Evolutionary conservation across 2,888 invertebrate species (phyloP).

Genomic region (Scaptomyza polygonia): DNA sequence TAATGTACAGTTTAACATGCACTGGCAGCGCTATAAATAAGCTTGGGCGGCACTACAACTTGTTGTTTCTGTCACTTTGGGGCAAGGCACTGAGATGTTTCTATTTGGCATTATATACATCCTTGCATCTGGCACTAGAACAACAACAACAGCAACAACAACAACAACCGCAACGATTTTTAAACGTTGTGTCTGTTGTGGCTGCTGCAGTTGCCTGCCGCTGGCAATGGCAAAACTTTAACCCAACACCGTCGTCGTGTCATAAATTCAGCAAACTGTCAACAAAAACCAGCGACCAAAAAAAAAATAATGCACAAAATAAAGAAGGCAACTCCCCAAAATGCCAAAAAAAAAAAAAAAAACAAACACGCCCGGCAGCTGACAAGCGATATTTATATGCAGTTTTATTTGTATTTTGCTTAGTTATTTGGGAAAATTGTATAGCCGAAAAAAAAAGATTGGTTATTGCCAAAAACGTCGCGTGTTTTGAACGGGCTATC

Average conservation of each 20-base stretch:
- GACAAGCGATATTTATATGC: conserved; percentile 64
- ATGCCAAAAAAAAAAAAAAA: too few species aligned
- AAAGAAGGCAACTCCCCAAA: conserved; percentile 23
- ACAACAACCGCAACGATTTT: conserved; percentile 23
- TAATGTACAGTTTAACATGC: conserved; percentile 39
- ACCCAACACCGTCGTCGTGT: conserved; percentile 60
- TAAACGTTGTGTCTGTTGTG: conserved; percentile 17
- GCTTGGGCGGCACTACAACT: conserved; percentile 33
- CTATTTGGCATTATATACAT: conserved; percentile 61
- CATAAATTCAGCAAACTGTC: conserved; percentile 75
- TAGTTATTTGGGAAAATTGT: conserved; percentile 44
- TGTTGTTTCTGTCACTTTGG: conserved; percentile 58
- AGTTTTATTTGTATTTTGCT: conserved; percentile 23
- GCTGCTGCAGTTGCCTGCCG: conserved; percentile 35
- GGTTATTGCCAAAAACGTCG: conserved; percentile 71
- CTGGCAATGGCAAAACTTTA: conserved; percentile 42
- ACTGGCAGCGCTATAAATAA: conserved; percentile 58
- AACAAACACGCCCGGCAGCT: conserved; percentile 69
- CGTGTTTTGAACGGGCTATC: conserved; percentile 66
- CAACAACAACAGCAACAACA: conserved; percentile 34
- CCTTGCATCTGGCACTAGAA: conserved; percentile 35
- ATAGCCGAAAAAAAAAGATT: conserved; percentile 28
- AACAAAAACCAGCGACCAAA: conserved; percentile 47
- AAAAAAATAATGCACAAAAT: conserved; percentile 9
- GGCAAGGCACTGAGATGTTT: conserved; percentile 64